phyloP scores from a whole-genome alignment of 2,113 vertebrate species.

The Psilopsiagon aurifrons region DNA sequence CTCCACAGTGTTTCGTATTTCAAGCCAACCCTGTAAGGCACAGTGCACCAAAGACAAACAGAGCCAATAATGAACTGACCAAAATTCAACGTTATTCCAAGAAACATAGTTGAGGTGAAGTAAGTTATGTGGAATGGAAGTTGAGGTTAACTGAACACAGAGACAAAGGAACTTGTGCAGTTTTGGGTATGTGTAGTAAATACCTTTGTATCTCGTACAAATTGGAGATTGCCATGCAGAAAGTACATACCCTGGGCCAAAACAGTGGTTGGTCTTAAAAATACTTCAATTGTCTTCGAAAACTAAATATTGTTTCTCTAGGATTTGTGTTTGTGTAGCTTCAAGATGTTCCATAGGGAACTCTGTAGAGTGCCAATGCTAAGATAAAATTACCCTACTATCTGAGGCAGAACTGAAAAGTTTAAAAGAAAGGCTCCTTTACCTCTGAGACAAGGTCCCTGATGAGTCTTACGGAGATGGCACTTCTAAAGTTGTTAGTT shows the following conservation, averaged over 20 bases:
- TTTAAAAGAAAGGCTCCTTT: not conserved
- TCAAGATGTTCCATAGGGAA: slow-evolving; percentile 17
- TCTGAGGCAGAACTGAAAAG: not conserved
- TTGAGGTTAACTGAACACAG: slow-evolving; percentile 55
- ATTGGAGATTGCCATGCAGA: slow-evolving; percentile 47
- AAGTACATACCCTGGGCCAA: slow-evolving; percentile 20
- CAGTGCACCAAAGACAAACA: slow-evolving; percentile 29
- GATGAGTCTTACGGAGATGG: not conserved
- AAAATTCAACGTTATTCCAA: slow-evolving; percentile 47
- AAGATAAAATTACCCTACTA: slow-evolving; percentile 5
- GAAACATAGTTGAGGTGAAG: slow-evolving; percentile 66
- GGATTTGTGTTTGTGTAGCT: slow-evolving; percentile 41
- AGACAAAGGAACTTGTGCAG: slow-evolving; percentile 54
- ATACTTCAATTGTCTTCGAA: slow-evolving; percentile 60
- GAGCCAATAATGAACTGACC: slow-evolving; percentile 39
- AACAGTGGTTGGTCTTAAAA: slow-evolving; percentile 40
- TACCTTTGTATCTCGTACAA: slow-evolving; percentile 37
- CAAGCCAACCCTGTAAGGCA: not conserved
- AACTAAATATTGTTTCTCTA: slow-evolving; percentile 63
- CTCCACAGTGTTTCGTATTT: not conserved
- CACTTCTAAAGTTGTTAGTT: not conserved
- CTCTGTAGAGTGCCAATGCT: not conserved
- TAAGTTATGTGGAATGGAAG: slow-evolving; percentile 50
- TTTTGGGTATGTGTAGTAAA: slow-evolving; percentile 41
- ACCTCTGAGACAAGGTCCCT: not conserved